Percentiles rank a stretch among this genome's conserved stretches.
Conservation (phyloP, 1,140 invertebrate genomes). For the Idris sp. region DNA sequence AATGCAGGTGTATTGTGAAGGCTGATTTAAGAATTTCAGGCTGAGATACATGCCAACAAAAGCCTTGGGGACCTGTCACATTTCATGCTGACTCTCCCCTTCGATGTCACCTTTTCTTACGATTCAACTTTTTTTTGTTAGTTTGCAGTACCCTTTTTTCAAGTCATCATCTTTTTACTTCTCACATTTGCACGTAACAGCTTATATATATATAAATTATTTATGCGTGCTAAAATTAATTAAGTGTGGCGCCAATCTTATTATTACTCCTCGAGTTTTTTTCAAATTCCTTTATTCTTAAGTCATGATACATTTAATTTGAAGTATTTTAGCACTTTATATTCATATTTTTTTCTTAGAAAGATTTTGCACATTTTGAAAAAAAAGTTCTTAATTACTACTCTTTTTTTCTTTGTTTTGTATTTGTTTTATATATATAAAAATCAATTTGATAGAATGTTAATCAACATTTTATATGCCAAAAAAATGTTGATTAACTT, state of each 20-base stretch:
- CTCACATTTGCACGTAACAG: slow-evolving; percentile 33
- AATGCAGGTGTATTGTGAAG: slow-evolving; percentile 37
- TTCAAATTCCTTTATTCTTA: background rate
- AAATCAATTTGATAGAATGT: no score
- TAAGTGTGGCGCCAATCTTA: slow-evolving; percentile 29
- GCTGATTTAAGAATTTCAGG: slow-evolving; percentile 30
- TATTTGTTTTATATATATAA: no score
- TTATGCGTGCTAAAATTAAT: slow-evolving; percentile 45
- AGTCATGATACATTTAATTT: no score
- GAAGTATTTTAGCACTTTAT: no score
- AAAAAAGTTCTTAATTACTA: no score
- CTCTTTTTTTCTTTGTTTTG: no score
- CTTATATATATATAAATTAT: no score
- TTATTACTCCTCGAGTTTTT: slow-evolving; percentile 10
- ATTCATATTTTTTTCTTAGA: no score
- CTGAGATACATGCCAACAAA: slow-evolving; percentile 26
- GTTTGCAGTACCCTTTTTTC: slow-evolving; percentile 14
- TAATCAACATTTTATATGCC: no score
- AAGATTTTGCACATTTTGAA: no score
- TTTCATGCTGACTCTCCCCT: slow-evolving; percentile 27
- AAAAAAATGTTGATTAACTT: no score
- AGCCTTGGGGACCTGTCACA: slow-evolving; percentile 29
- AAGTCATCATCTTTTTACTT: slow-evolving; percentile 28
- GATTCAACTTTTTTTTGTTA: slow-evolving; percentile 17
- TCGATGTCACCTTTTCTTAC: slow-evolving; percentile 32